Percentiles rank a stretch among this genome's conserved stretches.
phyloP scores from a whole-genome alignment of 1,140 invertebrate species.

The Neotoxoptera formosana region DNA sequence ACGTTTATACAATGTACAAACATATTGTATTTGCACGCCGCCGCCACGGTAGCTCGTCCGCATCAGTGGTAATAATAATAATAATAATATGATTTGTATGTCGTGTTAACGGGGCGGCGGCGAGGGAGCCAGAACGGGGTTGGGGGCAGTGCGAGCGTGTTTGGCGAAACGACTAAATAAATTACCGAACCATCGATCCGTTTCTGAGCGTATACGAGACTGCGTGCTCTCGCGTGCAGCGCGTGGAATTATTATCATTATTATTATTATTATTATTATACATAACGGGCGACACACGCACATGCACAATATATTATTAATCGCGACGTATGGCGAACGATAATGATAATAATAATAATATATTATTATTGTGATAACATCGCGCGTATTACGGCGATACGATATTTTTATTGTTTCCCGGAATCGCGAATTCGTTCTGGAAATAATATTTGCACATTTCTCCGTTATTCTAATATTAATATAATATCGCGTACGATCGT shows the following conservation, averaged over 20 bases:
- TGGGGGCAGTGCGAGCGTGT: neutral
- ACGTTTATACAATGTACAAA: neutral
- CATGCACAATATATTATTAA: too few species aligned
- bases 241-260: neutral
- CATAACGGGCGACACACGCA: neutral
- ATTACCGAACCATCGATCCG: constrained; percentile 34
- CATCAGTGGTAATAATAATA: neutral
- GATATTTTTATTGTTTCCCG: constrained; percentile 5
- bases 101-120: neutral
- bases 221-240: neutral
- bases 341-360: neutral
- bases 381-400: neutral
- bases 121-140: neutral
- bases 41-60: neutral
- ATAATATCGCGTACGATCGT: neutral
- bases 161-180: constrained; percentile 18
- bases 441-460: neutral
- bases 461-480: neutral
- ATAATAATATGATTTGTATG: neutral
- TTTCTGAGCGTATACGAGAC: neutral
- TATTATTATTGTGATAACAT: neutral
- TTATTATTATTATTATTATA: too few species aligned
- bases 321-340: neutral
- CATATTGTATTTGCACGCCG: neutral
- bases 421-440: neutral